Evolutionary conservation across 2,888 invertebrate genomes (phyloP).

Genomic region (Alcis repandata): DNA sequence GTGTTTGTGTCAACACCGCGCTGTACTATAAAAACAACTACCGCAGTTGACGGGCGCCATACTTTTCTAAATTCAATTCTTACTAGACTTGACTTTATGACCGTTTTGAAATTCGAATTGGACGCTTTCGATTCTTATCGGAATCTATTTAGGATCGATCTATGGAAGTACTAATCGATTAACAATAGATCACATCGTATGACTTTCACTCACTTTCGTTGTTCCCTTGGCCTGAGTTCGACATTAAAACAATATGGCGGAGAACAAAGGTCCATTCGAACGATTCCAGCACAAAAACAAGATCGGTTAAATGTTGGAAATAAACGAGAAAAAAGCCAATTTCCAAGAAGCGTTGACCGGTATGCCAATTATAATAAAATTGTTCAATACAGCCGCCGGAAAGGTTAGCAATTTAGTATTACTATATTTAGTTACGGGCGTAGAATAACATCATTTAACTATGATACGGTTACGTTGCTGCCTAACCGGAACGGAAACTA

Average conservation of each 20-base stretch:
- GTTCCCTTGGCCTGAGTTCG: conserved; percentile 61
- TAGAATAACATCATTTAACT: conserved; percentile 46
- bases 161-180: conserved; percentile 45
- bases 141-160: conserved; percentile 30
- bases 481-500: conserved; percentile 41
- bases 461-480: conserved; percentile 47
- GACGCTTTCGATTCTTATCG: conserved; percentile 33
- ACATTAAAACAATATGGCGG: conserved; percentile 78
- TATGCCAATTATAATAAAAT: conserved; percentile 84
- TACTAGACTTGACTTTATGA: conserved; percentile 20
- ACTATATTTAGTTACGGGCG: conserved; percentile 60
- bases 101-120: conserved; percentile 25
- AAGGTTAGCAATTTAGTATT: conserved; percentile 75
- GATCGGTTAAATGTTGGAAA: conserved; percentile 77
- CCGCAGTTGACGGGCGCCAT: background rate
- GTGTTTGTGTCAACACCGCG: conserved; percentile 73
- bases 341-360: conserved; percentile 83
- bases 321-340: conserved; percentile 75
- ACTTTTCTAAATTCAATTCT: conserved; percentile 25
- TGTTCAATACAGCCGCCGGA: conserved; percentile 77
- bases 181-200: conserved; percentile 54
- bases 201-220: conserved; percentile 74
- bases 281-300: conserved; percentile 77
- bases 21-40: conserved; percentile 50
- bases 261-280: conserved; percentile 78